Percentiles rank a stretch among this genome's conserved stretches.
Conservation (phyloP, 2,888 invertebrate genomes). For the Lacanobia oleracea region DNA sequence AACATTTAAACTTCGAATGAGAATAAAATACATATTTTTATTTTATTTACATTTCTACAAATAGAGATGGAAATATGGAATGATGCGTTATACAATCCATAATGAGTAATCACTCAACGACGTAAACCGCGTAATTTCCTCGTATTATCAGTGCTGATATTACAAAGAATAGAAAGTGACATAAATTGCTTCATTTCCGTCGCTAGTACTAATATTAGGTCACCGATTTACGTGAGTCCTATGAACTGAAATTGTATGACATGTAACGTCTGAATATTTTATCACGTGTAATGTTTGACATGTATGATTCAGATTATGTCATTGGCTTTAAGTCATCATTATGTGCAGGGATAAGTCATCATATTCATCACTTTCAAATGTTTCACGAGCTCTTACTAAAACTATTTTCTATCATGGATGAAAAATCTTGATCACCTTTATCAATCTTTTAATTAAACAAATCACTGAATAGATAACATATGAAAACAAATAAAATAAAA, state of each 20-base stretch:
- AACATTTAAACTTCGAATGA: slow-evolving; percentile 15
- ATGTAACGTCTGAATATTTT: slow-evolving; percentile 41
- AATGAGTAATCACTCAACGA: slow-evolving; percentile 58
- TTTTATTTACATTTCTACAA: neutral
- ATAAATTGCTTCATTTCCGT: slow-evolving; percentile 41
- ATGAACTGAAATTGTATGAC: slow-evolving; percentile 18
- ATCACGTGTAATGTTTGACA: slow-evolving; percentile 20
- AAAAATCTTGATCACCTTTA: slow-evolving; percentile 11
- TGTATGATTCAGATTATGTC: slow-evolving; percentile 38
- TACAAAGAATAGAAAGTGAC: slow-evolving; percentile 61
- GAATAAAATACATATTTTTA: neutral
- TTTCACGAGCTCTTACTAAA: neutral
- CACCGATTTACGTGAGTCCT: slow-evolving; percentile 50
- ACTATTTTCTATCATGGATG: neutral
- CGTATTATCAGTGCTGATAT: slow-evolving; percentile 56
- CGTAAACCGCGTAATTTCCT: slow-evolving; percentile 53
- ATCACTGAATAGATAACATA: slow-evolving; percentile 6
- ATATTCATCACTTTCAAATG: slow-evolving; percentile 53
- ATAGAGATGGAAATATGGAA: slow-evolving; percentile 56
- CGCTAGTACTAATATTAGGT: slow-evolving; percentile 56
- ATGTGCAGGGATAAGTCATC: slow-evolving; percentile 34
- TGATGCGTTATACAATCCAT: slow-evolving; percentile 47
- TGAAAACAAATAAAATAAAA: slow-evolving; percentile 39
- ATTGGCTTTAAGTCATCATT: slow-evolving; percentile 55
- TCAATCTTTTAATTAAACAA: slow-evolving; percentile 32